Conservation (phyloP, 2,113 vertebrate genomes). For the Salminus brasiliensis region DNA sequence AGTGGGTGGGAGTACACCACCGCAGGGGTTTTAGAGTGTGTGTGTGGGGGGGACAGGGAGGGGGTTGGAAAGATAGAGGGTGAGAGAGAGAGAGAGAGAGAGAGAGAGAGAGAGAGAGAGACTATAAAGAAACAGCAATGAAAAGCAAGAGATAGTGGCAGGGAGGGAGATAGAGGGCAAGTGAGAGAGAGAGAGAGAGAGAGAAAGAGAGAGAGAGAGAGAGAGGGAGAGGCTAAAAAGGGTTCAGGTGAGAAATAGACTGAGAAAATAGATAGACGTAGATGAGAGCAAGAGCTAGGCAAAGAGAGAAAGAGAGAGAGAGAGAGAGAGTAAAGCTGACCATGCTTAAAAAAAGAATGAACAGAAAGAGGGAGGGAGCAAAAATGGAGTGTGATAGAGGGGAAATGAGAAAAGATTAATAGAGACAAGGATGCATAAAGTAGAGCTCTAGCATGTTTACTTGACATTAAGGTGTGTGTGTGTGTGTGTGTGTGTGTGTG, state of each 20-base stretch:
- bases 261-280: slow-evolving; percentile 42
- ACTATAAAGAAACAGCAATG: background rate
- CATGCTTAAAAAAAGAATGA: slow-evolving; percentile 11
- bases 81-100: slow-evolving; percentile 2
- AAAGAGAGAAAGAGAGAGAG: background rate
- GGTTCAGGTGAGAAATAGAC: slow-evolving; percentile 39
- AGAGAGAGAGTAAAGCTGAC: slow-evolving; percentile 15
- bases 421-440: slow-evolving; percentile 9
- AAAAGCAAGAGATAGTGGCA: slow-evolving; percentile 16
- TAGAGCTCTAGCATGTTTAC: background rate
- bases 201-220: slow-evolving; percentile 18
- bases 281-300: background rate
- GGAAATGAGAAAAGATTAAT: slow-evolving; percentile 24
- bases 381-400: slow-evolving; percentile 33
- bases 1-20: slow-evolving; percentile 51
- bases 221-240: slow-evolving; percentile 18
- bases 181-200: slow-evolving; percentile 2
- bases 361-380: slow-evolving; percentile 7
- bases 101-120: slow-evolving; percentile 2
- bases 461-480: background rate
- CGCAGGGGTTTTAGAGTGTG: slow-evolving; percentile 51
- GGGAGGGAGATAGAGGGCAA: slow-evolving; percentile 6
- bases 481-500: no score
- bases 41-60: slow-evolving; percentile 20
- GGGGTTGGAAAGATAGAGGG: slow-evolving; percentile 8